These are phyloP conservation scores for Ditylenchus dipsaci DNA, from an alignment of 1,140 invertebrate species.

Conservation along the genomic window DNA sequence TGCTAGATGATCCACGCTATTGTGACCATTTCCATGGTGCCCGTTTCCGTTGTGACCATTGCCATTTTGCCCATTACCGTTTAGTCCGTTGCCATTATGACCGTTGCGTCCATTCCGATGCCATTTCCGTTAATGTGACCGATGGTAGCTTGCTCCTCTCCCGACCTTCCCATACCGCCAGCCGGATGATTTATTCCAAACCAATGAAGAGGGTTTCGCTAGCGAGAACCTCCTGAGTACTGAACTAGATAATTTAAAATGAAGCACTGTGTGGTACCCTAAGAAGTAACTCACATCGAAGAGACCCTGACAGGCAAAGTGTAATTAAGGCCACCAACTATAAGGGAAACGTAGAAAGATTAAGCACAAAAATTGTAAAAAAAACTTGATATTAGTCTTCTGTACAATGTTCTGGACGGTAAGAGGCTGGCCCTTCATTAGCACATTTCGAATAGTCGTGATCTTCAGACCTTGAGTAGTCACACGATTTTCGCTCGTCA, in stretches of 20 bases:
- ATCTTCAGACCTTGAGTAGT: conserved; percentile 38
- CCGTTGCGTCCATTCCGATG: conserved; percentile 7
- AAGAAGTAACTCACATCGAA: not conserved
- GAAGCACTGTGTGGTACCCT: not conserved
- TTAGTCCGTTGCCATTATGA: not conserved
- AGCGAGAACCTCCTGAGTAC: not conserved
- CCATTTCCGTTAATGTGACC: not conserved
- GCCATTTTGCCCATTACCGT: not conserved
- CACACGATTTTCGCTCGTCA: conserved; percentile 12
- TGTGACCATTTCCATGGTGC: not conserved
- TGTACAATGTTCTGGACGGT: conserved; percentile 43
- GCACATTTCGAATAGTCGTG: conserved; percentile 12
- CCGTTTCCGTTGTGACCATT: conserved; percentile 9
- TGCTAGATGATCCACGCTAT: not conserved
- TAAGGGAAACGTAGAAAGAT: conserved; percentile 7
- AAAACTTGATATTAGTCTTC: conserved; percentile 28
- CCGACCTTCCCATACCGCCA: conserved; percentile 16
- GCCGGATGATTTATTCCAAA: conserved; percentile 21
- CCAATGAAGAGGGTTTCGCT: conserved; percentile 21
- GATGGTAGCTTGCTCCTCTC: not conserved
- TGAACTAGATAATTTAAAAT: not conserved
- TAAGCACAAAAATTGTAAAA: conserved; percentile 5
- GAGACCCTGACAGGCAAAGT: not conserved
- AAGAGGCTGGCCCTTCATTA: conserved; percentile 9
- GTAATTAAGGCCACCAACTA: conserved; percentile 29